phyloP scores from a whole-genome alignment of 2,888 invertebrate species.

The Homarus gammarus region DNA sequence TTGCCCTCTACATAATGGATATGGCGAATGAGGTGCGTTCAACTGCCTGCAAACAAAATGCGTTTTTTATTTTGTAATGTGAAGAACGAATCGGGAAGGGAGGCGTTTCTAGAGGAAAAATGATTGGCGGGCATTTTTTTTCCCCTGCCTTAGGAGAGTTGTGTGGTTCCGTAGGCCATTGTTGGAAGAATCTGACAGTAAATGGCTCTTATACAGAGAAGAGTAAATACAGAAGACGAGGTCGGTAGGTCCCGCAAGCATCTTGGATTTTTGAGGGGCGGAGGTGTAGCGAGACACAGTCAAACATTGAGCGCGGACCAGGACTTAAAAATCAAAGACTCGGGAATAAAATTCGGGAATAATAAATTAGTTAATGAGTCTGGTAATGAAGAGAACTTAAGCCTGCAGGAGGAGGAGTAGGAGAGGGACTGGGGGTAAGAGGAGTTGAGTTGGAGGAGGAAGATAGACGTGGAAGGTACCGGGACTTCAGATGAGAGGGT shows the following conservation, averaged over 20 bases:
- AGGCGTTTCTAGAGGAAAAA: constrained; percentile 17
- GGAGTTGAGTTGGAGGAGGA: neutral
- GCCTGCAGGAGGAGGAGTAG: neutral
- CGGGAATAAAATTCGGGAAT: constrained; percentile 40
- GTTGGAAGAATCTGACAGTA: constrained; percentile 41
- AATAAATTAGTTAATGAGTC: constrained; percentile 53
- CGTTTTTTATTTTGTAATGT: constrained; percentile 26
- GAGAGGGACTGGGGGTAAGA: neutral
- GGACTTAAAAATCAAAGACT: constrained; percentile 29
- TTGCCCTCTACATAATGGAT: constrained; percentile 70
- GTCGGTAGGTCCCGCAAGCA: constrained; percentile 12
- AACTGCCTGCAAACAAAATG: constrained; percentile 59
- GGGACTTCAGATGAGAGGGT: neutral
- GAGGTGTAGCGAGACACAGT: constrained; percentile 42
- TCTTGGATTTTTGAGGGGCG: constrained; percentile 14
- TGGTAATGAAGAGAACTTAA: constrained; percentile 43
- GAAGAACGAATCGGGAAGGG: constrained; percentile 34
- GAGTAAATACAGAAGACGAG: constrained; percentile 29
- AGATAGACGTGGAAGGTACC: neutral
- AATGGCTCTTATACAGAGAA: constrained; percentile 40
- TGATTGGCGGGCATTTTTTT: constrained; percentile 32
- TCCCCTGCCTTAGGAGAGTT: neutral
- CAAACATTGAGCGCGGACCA: constrained; percentile 32
- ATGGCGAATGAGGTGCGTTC: constrained; percentile 59
- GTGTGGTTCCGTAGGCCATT: constrained; percentile 41